phyloP scores from a whole-genome alignment of 2,888 invertebrate genomes.

The Eulithis prunata region DNA sequence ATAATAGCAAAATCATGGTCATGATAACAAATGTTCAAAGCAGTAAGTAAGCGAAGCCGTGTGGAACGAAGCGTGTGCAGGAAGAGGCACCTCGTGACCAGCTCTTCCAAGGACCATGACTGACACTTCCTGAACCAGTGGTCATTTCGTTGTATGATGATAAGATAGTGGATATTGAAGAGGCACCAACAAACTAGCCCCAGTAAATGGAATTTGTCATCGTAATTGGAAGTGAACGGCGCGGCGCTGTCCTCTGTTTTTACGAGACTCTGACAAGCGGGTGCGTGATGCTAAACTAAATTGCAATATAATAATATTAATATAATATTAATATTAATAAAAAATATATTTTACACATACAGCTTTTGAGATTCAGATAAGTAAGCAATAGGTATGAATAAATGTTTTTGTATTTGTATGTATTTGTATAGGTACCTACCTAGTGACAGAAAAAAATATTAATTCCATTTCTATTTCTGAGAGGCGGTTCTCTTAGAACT shows the following conservation, averaged over 20 bases:
- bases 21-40: constrained; percentile 30
- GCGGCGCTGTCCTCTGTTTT: constrained; percentile 29
- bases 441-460: too few species aligned
- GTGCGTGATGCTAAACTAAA: constrained; percentile 26
- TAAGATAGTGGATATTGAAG: neutral
- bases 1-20: neutral
- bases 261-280: constrained; percentile 9
- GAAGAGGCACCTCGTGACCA: constrained; percentile 23
- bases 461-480: too few species aligned
- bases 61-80: constrained; percentile 41
- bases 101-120: constrained; percentile 22
- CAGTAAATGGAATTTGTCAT: constrained; percentile 21
- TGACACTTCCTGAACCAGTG: constrained; percentile 22
- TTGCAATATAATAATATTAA: constrained; percentile 32
- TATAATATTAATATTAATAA: too few species aligned
- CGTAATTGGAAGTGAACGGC: constrained; percentile 33
- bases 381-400: too few species aligned
- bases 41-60: constrained; percentile 22
- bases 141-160: neutral
- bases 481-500: neutral
- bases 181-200: constrained; percentile 3
- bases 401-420: too few species aligned
- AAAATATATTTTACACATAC: too few species aligned
- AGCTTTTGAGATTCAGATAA: too few species aligned
- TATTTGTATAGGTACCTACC: too few species aligned